Evolutionary conservation across 2,797 vertebrate genomes (phyloP).

Genomic region (Lindbergichthys nudifrons): DNA sequence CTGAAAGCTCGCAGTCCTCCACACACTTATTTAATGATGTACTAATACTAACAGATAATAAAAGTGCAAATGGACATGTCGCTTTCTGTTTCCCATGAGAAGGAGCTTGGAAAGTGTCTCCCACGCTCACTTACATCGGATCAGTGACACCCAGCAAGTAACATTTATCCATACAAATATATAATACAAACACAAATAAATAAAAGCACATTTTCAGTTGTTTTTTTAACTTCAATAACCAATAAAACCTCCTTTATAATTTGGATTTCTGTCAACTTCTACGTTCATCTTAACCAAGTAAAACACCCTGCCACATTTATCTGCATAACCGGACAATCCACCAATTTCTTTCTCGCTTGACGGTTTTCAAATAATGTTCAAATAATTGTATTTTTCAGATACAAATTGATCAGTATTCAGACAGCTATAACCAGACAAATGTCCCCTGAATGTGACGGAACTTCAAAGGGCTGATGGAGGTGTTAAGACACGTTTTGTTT

Average conservation of each 20-base stretch:
- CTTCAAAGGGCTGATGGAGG: constrained; percentile 36
- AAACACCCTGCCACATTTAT: neutral
- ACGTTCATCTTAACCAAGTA: neutral
- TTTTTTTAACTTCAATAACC: neutral
- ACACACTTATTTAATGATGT: constrained; percentile 38
- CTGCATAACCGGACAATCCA: neutral
- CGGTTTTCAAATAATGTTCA: no score
- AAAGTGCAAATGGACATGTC: constrained; percentile 34
- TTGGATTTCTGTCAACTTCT: constrained; percentile 1
- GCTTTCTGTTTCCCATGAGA: constrained; percentile 52
- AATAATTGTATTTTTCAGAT: no score
- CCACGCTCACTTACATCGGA: neutral
- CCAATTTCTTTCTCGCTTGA: no score
- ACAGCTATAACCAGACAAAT: constrained; percentile 4
- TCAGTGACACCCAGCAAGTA: neutral
- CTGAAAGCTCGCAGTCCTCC: neutral
- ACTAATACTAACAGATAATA: constrained; percentile 50
- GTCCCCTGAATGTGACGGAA: neutral
- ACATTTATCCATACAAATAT: neutral
- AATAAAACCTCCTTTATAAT: neutral
- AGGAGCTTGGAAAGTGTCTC: neutral
- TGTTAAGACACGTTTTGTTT: constrained; percentile 37
- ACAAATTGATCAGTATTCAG: neutral
- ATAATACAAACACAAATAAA: neutral
- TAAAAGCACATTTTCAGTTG: neutral